Evolutionary conservation across 2,888 invertebrate species (phyloP), one percentile per base, ranked within the genome.

Genomic region (Bembecia ichneumoniformis): DNA sequence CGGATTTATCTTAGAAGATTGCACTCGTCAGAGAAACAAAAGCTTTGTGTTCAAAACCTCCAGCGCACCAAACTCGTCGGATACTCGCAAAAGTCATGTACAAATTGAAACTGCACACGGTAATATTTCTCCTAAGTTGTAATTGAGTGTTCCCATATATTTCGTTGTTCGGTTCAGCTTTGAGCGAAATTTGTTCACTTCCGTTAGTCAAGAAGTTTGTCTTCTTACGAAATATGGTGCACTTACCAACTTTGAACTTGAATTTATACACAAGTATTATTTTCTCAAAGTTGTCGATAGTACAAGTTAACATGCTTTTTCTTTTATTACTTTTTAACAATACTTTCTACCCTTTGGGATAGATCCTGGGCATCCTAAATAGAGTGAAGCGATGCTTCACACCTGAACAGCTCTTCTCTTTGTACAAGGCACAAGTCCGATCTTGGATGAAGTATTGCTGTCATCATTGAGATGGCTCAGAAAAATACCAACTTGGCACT

Each of bases 21-120:
- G 48, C 55, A 35, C 51, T 51, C 49, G 50, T 46, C 51, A 55
- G 52, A 50, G 48, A 54, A 57, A 56, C 55, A 58, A 58, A 55
- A 55, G 55, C 54, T 53, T 50, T 50, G 47, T 53, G 47, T 47
- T 44, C 44, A 51, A 52, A 28, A 54, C 49, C 52, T 51, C 46
- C 44, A 50, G 13, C 16, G 44, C 44, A 44, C 44, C 16, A 44
- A 44, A 44, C 44, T 44, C 44, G 44, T 15, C 44, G 44, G 40
- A 40, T 40, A n/a, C 40, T 40, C n/a, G 40, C 40, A 40, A 14
- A 40, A 40, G 40, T 40, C 40, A 40, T 40, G 40, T 40, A 40
- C 40, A 40, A 40, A 40, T 40, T 40, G 40, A 40, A 40, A 40
- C 11, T 40, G 40, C 40, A 40, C 40, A 7, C 40, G 13, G n/a